These are phyloP conservation scores for Bacillus rossius DNA, from an alignment of 1,140 invertebrate species.

Conservation along the genomic window DNA sequence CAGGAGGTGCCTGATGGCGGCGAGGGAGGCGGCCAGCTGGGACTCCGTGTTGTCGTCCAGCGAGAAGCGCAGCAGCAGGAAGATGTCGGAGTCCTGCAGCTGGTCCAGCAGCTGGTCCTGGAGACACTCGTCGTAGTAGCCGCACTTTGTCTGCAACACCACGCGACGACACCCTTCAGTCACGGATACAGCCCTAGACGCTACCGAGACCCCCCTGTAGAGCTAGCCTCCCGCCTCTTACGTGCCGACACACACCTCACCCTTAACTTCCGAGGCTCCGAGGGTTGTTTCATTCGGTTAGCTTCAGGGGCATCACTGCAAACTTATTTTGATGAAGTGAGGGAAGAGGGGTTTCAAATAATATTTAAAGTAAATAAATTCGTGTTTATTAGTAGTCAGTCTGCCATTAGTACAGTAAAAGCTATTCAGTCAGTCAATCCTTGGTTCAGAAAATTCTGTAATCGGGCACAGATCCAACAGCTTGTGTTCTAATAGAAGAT, in stretches of 20 bases:
- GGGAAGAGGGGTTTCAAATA: no score
- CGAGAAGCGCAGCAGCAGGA: conserved; percentile 76
- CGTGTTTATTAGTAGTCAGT: no score
- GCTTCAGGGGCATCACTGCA: no score
- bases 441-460: no score
- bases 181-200: background rate
- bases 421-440: no score
- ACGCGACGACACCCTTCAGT: background rate
- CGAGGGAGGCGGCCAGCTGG: conserved; percentile 63
- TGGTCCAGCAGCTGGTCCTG: conserved; percentile 46
- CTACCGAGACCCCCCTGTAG: background rate
- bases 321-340: no score
- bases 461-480: no score
- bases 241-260: background rate
- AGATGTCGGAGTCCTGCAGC: conserved; percentile 55
- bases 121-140: conserved; percentile 57
- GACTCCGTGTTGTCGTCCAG: conserved; percentile 75
- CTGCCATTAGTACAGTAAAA: no score
- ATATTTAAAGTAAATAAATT: no score
- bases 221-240: background rate
- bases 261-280: no score
- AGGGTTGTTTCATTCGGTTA: no score
- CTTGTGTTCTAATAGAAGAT: no score
- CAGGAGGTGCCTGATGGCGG: conserved; percentile 64
- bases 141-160: conserved; percentile 2